Base-by-base conservation (phyloP, 2,113 vertebrate species). In the Seriola quinqueradiata region DNA sequence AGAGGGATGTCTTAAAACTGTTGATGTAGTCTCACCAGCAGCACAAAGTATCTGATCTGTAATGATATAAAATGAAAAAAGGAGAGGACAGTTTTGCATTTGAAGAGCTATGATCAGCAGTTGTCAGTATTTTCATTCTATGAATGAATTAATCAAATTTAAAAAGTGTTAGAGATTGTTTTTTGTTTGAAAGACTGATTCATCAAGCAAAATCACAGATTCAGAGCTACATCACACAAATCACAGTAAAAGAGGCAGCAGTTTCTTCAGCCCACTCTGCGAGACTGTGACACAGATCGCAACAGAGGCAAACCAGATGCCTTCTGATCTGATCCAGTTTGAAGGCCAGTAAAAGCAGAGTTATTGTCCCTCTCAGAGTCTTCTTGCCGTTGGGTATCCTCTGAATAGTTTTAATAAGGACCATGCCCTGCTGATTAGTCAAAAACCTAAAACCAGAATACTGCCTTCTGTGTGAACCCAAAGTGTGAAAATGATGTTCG, bases 271-370 rank as follows among this genome's bases (percentile, higher is more conserved):
- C 40, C 82, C 17, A 21, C 4, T 0, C 48, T 1, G 4, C 4
- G 5, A 66, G 21, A 19, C 75, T 5, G 32, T 75, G 68, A 40
- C 34, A 54, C 52, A 21, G 19, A 54, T 48, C 50, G 64, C 48
- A 70, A 4, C 36, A 36, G 77, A 87, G 36, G 23, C 48, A n/a
- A 28, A 77, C 50, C 85, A 87, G 70, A 79, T 75, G 65, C 19
- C 57, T 38, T 66, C 52, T 60, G 38, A 82, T 77, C 54, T 69
- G 72, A 71, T 89, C 59, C 58, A 25, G 28, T 70, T 52, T 85
- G 67, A 9, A 36, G 32, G 63, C 78, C 61, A 44, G 61, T 42
- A 72, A 77, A 82, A 66, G 23, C 58, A 9, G 60, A 63, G 16
- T 65, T 75, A 42, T 55, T 90, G 79, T 74, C 74, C 48, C 36